Base-by-base conservation (phyloP, 1,140 invertebrate species). In the Drosophila littoralis region DNA sequence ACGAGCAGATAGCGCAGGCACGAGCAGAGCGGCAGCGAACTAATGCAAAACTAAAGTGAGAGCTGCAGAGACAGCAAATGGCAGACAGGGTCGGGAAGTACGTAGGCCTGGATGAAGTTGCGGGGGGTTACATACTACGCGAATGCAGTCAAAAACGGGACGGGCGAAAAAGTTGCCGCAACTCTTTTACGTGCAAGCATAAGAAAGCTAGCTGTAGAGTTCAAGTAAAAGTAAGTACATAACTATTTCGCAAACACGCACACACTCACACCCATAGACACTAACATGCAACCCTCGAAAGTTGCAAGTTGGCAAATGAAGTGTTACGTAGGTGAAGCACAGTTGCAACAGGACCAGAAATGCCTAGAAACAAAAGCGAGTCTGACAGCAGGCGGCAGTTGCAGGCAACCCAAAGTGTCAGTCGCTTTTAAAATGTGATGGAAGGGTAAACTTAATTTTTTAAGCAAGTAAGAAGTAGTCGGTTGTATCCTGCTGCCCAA, bases 221-320 rank as follows among this genome's bases (percentile, higher is more conserved):
- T 88, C 77, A 89, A 89, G 80, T 84, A 80, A 71, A 82, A 86
- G 82, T 89, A 89, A 89, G 85, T 84, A 88, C 71, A 81, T 84
- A 89, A 89, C 84, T 89, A 90, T 89, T 89, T 89, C 66, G 81
- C 75, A 90, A 84, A 70, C 84, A 89, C 64, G 70, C 74, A 83
- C 61, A 84, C 64, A 68, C 54, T 38, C 43, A 28, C 58, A 46
- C 10, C 48, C 8, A 45, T 50, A 64, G 38, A 38, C 77, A 57
- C 22, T 9, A 77, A 59, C 68, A 65, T 67, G 76, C 60, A 76
- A 57, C 83, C 86, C 83, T 83, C 65, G 66, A 89, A 89, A 89
- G 71, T 89, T 90, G 57, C 57, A 63, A 77, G 70, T 64, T 59
- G 61, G 74, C 74, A 89, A 89, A 89, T 89, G 70, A 89, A 81